phyloP scores from a whole-genome alignment of 1,140 invertebrate genomes.

The Dufourea novaeangliae region DNA sequence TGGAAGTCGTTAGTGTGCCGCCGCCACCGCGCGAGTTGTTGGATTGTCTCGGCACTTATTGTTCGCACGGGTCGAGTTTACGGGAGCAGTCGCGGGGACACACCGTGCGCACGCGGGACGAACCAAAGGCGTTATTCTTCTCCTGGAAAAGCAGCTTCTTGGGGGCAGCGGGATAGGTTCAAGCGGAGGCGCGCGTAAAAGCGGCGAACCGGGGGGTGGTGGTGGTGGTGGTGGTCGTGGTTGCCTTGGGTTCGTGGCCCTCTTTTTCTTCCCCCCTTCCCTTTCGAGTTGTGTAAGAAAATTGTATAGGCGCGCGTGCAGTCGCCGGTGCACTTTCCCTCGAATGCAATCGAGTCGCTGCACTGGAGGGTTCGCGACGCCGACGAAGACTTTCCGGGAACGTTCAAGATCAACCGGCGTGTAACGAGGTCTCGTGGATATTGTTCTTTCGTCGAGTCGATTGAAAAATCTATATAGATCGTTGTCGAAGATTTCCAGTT shows the following conservation, averaged over 20 bases:
- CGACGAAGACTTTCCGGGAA: background rate
- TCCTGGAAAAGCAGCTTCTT: background rate
- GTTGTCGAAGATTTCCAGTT: background rate
- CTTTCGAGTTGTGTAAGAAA: background rate
- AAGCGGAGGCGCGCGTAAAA: background rate
- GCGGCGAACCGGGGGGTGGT: no score
- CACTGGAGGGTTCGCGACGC: background rate
- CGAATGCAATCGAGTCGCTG: background rate
- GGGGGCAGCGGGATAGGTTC: background rate
- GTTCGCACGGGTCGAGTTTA: constrained; percentile 3
- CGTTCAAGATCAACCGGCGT: background rate
- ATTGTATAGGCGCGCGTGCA: background rate
- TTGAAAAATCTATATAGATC: no score
- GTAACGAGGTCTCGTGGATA: background rate
- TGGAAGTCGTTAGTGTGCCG: background rate
- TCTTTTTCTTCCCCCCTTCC: background rate
- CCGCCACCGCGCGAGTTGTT: no score
- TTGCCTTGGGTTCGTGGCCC: background rate
- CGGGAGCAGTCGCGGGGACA: background rate
- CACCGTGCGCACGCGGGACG: background rate
- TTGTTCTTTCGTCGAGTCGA: background rate
- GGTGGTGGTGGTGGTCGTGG: background rate
- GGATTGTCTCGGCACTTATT: constrained; percentile 14
- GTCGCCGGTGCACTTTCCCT: background rate
- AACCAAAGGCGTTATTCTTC: constrained; percentile 23